These are phyloP conservation scores for Leptodactylus fallax DNA, from an alignment of 2,797 vertebrate species.

Conservation along the genomic window DNA sequence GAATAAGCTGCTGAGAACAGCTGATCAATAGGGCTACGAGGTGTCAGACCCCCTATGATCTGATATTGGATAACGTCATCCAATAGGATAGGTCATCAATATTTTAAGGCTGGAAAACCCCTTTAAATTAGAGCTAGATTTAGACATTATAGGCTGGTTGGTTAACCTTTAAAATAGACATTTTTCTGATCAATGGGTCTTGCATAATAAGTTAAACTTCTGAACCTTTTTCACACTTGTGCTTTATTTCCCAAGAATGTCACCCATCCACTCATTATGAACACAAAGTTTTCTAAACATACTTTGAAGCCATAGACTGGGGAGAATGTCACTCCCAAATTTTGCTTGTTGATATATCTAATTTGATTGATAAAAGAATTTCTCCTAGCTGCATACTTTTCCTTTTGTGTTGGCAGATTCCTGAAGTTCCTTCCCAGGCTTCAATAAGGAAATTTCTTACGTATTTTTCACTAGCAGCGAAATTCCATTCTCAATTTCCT, in stretches of 20 bases:
- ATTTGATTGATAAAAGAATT: constrained; percentile 75
- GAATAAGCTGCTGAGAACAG: no score
- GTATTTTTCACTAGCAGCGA: constrained; percentile 78
- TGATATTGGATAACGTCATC: no score
- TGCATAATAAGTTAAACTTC: constrained; percentile 16
- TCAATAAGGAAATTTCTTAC: constrained; percentile 80
- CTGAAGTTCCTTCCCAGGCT: constrained; percentile 81
- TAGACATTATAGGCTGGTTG: neutral
- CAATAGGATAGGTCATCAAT: no score
- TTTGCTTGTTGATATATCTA: constrained; percentile 50
- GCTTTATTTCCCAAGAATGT: constrained; percentile 16
- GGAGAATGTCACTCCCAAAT: constrained; percentile 34
- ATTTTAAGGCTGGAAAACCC: no score
- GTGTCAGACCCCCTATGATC: no score
- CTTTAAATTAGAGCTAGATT: neutral
- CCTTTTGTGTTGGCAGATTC: constrained; percentile 80
- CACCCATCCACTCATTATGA: constrained; percentile 26
- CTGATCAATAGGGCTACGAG: no score
- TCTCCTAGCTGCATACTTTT: constrained; percentile 72
- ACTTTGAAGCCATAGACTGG: constrained; percentile 11
- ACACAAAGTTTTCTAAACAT: constrained; percentile 29
- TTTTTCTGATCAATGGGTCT: neutral
- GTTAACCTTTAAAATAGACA: neutral
- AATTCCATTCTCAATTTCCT: constrained; percentile 82
- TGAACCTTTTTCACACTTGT: neutral